A percentile compares a stretch with the other conserved stretches of the same genome.
phyloP scores from a whole-genome alignment of 2,888 invertebrate species.

The Agonopterix subpropinquella region DNA sequence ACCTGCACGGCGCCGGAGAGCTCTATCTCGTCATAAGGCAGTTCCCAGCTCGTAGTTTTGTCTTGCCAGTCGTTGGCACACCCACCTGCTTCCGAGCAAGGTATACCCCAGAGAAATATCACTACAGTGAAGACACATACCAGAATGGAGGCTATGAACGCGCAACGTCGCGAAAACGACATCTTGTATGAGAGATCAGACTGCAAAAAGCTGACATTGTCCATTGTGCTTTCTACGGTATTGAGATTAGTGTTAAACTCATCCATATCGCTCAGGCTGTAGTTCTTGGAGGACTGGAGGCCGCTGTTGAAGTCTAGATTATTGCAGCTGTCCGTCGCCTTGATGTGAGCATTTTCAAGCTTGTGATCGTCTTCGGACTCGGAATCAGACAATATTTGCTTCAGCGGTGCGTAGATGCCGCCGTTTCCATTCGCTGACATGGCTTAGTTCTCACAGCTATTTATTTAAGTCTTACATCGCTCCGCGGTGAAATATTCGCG shows the following conservation, averaged over 20 bases:
- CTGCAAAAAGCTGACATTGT: constrained; percentile 66
- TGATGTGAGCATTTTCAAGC: constrained; percentile 47
- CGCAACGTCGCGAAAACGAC: constrained; percentile 80
- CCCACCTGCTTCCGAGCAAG: constrained; percentile 82
- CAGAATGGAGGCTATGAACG: constrained; percentile 82
- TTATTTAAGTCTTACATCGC: too few species aligned
- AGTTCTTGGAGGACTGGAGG: constrained; percentile 53
- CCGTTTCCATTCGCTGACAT: constrained; percentile 67
- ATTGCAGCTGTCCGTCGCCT: constrained; percentile 53
- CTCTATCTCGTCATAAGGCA: constrained; percentile 81
- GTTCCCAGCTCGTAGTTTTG: constrained; percentile 80
- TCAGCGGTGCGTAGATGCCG: constrained; percentile 82
- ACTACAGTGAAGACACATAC: constrained; percentile 82
- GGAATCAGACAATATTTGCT: constrained; percentile 85
- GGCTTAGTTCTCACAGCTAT: constrained; percentile 14
- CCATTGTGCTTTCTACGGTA: constrained; percentile 66
- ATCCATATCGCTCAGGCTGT: constrained; percentile 64
- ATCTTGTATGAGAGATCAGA: constrained; percentile 73
- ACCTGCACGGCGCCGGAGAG: constrained; percentile 82
- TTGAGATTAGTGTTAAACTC: constrained; percentile 64
- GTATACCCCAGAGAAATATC: constrained; percentile 84
- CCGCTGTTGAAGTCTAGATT: constrained; percentile 66
- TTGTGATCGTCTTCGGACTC: constrained; percentile 83
- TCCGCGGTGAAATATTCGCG: too few species aligned
- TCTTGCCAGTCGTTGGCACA: constrained; percentile 77